phyloP scores from a whole-genome alignment of 2,888 invertebrate genomes.

The Dynastes maya region DNA sequence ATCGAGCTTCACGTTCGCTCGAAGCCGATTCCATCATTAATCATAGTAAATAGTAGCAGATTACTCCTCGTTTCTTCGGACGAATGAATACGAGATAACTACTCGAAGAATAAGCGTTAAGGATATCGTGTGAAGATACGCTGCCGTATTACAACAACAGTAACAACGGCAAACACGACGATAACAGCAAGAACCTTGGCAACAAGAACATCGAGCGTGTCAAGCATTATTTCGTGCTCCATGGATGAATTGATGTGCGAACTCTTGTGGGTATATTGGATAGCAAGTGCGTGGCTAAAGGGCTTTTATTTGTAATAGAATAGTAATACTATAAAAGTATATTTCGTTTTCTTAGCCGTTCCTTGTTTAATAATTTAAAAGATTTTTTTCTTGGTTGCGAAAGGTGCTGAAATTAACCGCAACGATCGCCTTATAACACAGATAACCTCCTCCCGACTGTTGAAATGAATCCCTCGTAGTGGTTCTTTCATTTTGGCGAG shows the following conservation, averaged over 20 bases:
- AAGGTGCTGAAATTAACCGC: no score
- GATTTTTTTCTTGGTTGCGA: no score
- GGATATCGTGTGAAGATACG: slow-evolving; percentile 42
- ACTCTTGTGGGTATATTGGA: no score
- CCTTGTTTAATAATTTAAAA: no score
- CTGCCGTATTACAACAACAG: slow-evolving; percentile 43
- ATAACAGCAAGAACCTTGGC: neutral
- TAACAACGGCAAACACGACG: slow-evolving; percentile 17
- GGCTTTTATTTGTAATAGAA: no score
- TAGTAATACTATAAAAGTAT: no score
- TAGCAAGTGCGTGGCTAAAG: no score
- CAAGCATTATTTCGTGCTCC: slow-evolving; percentile 7
- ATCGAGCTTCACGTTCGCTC: neutral
- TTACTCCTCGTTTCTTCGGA: slow-evolving; percentile 36
- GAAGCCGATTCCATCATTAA: slow-evolving; percentile 34
- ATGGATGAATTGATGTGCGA: neutral
- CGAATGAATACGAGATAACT: slow-evolving; percentile 48
- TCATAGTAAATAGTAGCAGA: slow-evolving; percentile 49
- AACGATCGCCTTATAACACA: no score
- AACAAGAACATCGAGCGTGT: neutral
- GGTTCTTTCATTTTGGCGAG: no score
- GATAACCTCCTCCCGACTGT: no score
- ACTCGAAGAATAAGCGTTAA: slow-evolving; percentile 17
- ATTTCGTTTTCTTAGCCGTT: no score
- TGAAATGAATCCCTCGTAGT: no score